Base-by-base conservation (phyloP, 2,113 vertebrate genomes). In the Sinocyclocheilus maitianheensis region DNA sequence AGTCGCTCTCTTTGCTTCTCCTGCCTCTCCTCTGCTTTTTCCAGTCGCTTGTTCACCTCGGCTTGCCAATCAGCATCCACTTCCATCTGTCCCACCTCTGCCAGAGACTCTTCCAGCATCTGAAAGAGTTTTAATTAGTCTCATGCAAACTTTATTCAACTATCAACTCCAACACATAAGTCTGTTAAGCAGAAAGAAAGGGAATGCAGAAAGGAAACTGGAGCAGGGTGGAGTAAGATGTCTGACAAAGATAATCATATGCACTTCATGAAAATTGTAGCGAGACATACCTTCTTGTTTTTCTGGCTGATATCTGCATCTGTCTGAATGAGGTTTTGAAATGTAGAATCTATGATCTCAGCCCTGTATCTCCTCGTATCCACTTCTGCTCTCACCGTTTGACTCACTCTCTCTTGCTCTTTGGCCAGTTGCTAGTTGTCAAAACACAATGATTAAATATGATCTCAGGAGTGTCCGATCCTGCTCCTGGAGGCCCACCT, bases 31-130 rank as follows among this genome's bases (percentile, higher is more conserved):
- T 95, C 93, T 0, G 88, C 92, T 2, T 26, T 16, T 80, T 95
- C 92, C 77, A 96, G 93, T 81, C 93, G 93, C 37, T 69, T 75
- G 37, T 94, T 89, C 1, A 91, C 89, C 34, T 94, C 94, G 22
- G 93, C 87, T 90, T 93, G 93, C 96, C 96, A 96, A 88, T 93
- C 62, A 0, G 90, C 79, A 24, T 94, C 95, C 18, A 90, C 7
- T 67, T 84, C 90, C 78, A 94, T 92, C 90, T 95, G 96, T 86
- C 93, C 91, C 0, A 93, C 95, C 87, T 94, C 93, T 18, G 95
- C 94, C 88, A 96, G 60, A 24, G 93, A 93, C 90, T 95, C 96
- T 89, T 96, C 94, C 84, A 95, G 88, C 72, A 92, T 89, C 97
- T 99, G 91, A 34, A 60, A 62, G 20, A 67, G 2, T 26, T 20